A percentile compares a stretch with the other conserved stretches of the same genome.
Conservation (phyloP, 2,113 vertebrate species). For the Pleuronectes platessa region DNA sequence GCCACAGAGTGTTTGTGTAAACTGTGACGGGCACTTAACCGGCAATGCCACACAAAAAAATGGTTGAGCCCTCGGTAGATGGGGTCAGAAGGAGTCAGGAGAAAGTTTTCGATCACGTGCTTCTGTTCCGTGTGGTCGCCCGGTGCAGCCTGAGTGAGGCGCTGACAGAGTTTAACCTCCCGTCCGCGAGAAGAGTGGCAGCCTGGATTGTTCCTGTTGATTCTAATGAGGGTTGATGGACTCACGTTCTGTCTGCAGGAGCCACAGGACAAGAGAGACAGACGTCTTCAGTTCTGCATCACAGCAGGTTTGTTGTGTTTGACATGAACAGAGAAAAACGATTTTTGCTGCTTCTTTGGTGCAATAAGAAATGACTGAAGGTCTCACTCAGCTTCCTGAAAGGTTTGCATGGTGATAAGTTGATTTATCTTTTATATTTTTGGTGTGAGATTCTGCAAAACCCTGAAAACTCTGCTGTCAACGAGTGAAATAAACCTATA, state of each 20-base stretch:
- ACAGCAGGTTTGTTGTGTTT: not conserved
- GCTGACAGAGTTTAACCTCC: not conserved
- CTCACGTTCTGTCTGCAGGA: conserved; percentile 3
- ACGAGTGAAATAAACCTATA: not conserved
- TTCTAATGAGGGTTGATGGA: conserved; percentile 40
- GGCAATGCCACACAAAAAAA: conserved; percentile 20
- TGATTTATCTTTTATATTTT: no score
- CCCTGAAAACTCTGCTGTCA: not conserved
- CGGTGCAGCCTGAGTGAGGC: not conserved
- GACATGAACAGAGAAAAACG: not conserved
- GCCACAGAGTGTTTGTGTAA: conserved; percentile 5
- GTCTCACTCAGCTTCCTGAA: no score
- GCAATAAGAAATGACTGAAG: no score
- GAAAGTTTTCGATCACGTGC: not conserved
- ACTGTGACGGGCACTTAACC: not conserved
- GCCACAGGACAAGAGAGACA: not conserved
- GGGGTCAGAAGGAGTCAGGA: conserved; percentile 16
- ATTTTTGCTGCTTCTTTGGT: no score
- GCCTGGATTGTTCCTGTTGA: conserved; percentile 8
- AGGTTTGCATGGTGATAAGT: no score
- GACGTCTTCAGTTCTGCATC: not conserved
- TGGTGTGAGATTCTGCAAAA: no score
- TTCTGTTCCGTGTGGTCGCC: not conserved
- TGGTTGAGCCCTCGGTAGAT: conserved; percentile 35
- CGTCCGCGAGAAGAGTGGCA: conserved; percentile 4